Evolutionary conservation across 2,113 vertebrate genomes (phyloP).

Genomic region (Phocoena phocoena): DNA sequence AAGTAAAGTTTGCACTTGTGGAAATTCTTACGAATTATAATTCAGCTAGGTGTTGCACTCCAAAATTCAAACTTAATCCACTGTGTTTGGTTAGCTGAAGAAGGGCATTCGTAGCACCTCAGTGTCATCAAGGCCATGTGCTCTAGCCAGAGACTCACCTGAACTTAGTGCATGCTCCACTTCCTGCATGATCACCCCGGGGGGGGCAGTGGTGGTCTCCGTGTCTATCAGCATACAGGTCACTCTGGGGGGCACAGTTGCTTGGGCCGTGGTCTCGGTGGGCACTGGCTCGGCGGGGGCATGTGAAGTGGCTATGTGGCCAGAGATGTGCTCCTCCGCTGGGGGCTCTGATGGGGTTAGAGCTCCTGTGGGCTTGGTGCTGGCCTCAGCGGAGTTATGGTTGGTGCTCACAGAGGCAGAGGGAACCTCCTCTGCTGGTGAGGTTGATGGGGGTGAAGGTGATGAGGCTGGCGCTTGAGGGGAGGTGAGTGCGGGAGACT

Average conservation of each 20-base stretch:
- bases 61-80: background rate
- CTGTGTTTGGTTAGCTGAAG: background rate
- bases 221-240: background rate
- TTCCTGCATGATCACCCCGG: slow-evolving; percentile 76
- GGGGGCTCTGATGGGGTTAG: background rate
- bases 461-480: background rate
- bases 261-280: slow-evolving; percentile 35
- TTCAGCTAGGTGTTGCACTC: background rate
- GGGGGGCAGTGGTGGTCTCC: slow-evolving; percentile 50
- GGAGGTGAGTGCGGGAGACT: background rate
- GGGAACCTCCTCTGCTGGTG: background rate
- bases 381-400: background rate
- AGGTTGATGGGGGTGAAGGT: background rate
- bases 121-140: rapidly evolving
- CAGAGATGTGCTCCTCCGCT: slow-evolving; percentile 15
- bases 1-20: background rate
- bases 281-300: background rate
- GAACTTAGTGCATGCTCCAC: slow-evolving; percentile 77
- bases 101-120: background rate
- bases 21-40: background rate
- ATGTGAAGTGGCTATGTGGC: background rate
- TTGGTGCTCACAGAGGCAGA: background rate
- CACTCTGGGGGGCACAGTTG: background rate
- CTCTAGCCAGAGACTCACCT: slow-evolving; percentile 75
- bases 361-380: background rate